Evolutionary conservation across 2,888 invertebrate species (phyloP), one percentile per base, ranked within the genome.

Genomic region (Strigamia maritima): DNA sequence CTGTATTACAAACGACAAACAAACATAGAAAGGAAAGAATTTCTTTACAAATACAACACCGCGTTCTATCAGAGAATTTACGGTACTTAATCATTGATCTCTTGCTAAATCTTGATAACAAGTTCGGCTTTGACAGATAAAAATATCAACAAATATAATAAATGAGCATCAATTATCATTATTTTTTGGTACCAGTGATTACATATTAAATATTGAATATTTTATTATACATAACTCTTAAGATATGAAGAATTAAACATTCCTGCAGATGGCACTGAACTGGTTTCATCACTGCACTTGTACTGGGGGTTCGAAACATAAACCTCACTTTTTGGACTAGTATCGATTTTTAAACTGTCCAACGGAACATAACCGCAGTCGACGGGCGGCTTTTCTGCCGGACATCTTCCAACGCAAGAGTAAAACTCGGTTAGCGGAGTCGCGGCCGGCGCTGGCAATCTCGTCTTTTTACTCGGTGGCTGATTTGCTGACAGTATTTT

Each of bases 111-210:
- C 16, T 12, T 16, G n/a, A 44, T 16, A 44, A 44, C 44, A 44
- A 44, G 16, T 16, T 44, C n/a, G 12, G 44, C 44, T n/a, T 44
- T n/a, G 54, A 54, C 19, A 19, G 54, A 19, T 19, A n/a, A 54
- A 54, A 54, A 54, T 54, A 54, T 54, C 54, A 54, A 54, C 54
- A 54, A 54, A 54, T 54, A 54, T 54, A 54, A 54, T 44, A 44
- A 54, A 54, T n/a, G 54, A 54, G 54, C 54, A 54, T 54, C 54
- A 19, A 54, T 22, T 54, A 44, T 44, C 44, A 44, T 44, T 44
- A 54, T 54, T 19, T n/a, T 54, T 54, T 54, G 54, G 54, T 54
- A 54, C 54, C 54, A 19, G n/a, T n/a, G 44, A 44, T 44, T 14
- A n/a, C 8, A n/a, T 54, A 19, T 54, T 54, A 54, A 54, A 54